phyloP scores from a whole-genome alignment of 2,113 vertebrate species.

The Melierax canorus region DNA sequence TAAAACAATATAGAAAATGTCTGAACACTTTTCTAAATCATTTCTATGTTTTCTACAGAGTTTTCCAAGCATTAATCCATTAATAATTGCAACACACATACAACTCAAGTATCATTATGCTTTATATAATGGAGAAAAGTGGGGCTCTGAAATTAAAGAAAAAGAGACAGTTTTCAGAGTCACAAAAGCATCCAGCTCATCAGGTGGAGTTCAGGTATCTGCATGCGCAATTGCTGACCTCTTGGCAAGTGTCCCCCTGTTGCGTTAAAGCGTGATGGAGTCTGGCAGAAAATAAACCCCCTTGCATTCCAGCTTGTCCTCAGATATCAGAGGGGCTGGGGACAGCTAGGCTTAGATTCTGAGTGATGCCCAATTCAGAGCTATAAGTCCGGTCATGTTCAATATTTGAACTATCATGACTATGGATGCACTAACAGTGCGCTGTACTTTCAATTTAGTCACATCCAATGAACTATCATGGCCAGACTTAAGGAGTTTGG shows the following conservation, averaged over 20 bases:
- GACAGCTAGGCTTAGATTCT: too few relatives aligned
- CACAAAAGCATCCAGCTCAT: neutral
- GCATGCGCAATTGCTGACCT: neutral
- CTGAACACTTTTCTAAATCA: neutral
- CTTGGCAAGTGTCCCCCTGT: neutral
- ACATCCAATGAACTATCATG: too few relatives aligned
- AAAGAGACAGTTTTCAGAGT: neutral
- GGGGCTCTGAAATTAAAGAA: neutral
- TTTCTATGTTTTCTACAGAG: neutral
- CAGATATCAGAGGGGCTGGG: too few relatives aligned
- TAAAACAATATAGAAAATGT: neutral
- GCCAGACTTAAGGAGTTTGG: too few relatives aligned
- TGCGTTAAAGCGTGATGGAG: too few relatives aligned
- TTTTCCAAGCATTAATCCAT: neutral
- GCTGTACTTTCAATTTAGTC: too few relatives aligned
- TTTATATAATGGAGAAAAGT: neutral
- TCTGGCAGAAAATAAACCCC: too few relatives aligned
- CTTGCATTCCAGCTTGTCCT: too few relatives aligned
- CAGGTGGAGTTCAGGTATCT: neutral
- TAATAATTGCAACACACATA: neutral
- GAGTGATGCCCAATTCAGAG: too few relatives aligned
- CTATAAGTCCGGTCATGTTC: too few relatives aligned
- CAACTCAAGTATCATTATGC: neutral
- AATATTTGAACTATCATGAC: too few relatives aligned
- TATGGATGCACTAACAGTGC: too few relatives aligned